These are phyloP conservation scores for Eurytoma adleriae DNA, from an alignment of 2,888 invertebrate genomes.

Conservation along the genomic window DNA sequence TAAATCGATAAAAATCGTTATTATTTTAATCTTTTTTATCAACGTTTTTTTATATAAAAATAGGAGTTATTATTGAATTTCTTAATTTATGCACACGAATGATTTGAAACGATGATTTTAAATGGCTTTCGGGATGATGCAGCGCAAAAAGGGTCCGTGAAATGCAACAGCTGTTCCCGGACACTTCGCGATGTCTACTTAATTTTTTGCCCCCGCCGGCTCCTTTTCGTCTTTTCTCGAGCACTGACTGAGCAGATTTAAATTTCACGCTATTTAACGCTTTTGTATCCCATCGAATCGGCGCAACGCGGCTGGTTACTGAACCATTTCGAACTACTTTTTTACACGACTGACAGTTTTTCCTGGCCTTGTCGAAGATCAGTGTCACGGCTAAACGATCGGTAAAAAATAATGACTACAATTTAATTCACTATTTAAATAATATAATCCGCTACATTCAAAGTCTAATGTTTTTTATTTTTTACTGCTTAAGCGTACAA, in stretches of 20 bases:
- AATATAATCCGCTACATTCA: too few relatives aligned
- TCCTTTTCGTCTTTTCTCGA: background rate
- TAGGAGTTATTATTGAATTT: too few relatives aligned
- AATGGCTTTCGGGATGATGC: too few relatives aligned
- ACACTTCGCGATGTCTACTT: background rate
- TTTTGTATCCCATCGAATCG: background rate
- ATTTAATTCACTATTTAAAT: background rate
- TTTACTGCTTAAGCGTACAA: too few relatives aligned
- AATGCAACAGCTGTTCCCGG: background rate
- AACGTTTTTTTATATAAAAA: too few relatives aligned
- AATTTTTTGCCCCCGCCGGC: background rate
- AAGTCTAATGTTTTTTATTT: too few relatives aligned
- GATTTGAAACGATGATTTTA: too few relatives aligned
- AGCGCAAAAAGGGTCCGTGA: too few relatives aligned
- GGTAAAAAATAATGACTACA: too few relatives aligned
- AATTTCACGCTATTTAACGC: background rate
- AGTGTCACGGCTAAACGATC: conserved; percentile 33
- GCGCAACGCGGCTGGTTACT: conserved; percentile 14
- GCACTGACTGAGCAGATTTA: background rate
- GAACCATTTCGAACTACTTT: background rate
- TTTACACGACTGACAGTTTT: background rate
- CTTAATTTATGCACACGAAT: too few relatives aligned
- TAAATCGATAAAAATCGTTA: too few relatives aligned
- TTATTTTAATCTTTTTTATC: too few relatives aligned
- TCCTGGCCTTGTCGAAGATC: conserved; percentile 5